A percentile compares a stretch with the other conserved stretches of the same genome.
phyloP scores from a whole-genome alignment of 53 echinoderm and acorn worm genomes.

The Echinarachnius parma region DNA sequence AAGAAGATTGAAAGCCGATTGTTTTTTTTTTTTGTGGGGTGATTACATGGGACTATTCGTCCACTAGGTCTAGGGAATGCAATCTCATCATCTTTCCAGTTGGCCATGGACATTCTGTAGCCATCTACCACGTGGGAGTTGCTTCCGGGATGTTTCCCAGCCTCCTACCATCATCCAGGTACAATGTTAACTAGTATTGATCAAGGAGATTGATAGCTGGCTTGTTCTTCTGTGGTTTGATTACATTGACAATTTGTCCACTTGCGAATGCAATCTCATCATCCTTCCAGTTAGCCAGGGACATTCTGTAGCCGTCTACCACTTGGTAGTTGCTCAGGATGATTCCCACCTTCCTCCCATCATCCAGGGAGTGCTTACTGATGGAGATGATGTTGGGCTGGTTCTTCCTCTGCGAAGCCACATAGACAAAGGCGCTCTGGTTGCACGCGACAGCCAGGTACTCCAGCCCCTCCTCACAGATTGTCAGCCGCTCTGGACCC shows the following conservation, averaged over 20 bases:
- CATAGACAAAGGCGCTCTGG: constrained; percentile 15
- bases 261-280: background rate
- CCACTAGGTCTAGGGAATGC: background rate
- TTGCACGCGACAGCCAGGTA: constrained; percentile 23
- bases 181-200: too few species aligned
- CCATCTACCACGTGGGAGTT: background rate
- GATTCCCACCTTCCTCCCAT: background rate
- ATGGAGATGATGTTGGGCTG: background rate
- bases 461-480: background rate
- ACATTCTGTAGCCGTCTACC: constrained; percentile 3
- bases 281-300: constrained; percentile 25
- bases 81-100: constrained; percentile 5
- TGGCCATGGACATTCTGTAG: constrained; percentile 24
- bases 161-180: constrained; percentile 3
- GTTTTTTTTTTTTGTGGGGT: too few species aligned
- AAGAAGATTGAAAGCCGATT: too few species aligned
- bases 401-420: constrained; percentile 4
- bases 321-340: background rate
- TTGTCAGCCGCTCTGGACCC: background rate
- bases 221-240: too few species aligned
- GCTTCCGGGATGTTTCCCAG: background rate
- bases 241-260: background rate
- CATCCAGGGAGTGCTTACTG: constrained; percentile 22
- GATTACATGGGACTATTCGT: background rate
- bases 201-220: too few species aligned